Conservation (phyloP, 2,113 vertebrate genomes). For the Callocephalon fimbriatum region DNA sequence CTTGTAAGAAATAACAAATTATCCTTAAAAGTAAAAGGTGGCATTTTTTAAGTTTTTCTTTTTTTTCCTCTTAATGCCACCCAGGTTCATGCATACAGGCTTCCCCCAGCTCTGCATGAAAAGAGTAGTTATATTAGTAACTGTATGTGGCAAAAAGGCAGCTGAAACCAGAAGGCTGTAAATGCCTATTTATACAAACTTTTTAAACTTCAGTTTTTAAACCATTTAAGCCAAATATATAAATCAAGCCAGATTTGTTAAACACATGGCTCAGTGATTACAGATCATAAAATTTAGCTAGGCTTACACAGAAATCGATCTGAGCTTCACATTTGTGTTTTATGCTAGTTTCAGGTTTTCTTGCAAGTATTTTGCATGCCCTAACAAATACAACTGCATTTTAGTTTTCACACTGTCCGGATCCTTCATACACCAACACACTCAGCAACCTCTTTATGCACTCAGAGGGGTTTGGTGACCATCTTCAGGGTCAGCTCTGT, state of each 20-base stretch:
- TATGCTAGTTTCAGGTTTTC: background rate
- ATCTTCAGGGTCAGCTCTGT: background rate
- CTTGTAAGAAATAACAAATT: background rate
- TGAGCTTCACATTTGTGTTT: background rate
- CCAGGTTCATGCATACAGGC: background rate
- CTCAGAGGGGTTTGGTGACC: fast-evolving
- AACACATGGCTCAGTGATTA: background rate
- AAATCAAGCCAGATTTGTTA: background rate
- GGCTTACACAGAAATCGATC: background rate
- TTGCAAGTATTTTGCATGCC: background rate
- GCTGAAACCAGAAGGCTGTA: background rate
- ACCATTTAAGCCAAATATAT: background rate
- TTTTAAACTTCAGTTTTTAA: background rate
- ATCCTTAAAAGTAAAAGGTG: background rate
- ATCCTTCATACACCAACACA: background rate
- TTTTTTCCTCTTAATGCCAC: background rate
- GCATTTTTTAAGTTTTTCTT: background rate
- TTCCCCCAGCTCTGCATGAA: background rate
- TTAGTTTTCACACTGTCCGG: background rate
- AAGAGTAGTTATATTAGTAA: background rate
- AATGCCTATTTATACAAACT: background rate
- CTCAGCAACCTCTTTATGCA: background rate
- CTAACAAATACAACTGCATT: background rate
- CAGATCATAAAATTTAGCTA: background rate
- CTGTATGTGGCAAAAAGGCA: background rate